phyloP scores from a whole-genome alignment of 2,113 vertebrate species.

The Pardalotus punctatus region DNA sequence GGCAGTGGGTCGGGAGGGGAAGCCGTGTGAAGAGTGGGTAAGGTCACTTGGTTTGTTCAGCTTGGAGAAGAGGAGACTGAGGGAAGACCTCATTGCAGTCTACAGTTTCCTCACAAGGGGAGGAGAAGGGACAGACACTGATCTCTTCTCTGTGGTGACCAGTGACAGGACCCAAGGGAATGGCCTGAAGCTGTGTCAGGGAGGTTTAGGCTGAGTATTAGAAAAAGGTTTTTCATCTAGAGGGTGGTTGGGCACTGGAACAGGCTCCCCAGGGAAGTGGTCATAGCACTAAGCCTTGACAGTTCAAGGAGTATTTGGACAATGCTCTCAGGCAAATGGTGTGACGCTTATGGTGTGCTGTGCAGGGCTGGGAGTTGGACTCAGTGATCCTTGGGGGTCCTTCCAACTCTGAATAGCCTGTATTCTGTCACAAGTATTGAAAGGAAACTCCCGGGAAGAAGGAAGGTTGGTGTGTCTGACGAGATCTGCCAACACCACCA shows the following conservation, averaged over 20 bases:
- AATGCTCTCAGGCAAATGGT: neutral
- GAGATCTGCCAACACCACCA: neutral
- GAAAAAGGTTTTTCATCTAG: neutral
- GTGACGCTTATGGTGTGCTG: neutral
- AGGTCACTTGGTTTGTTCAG: neutral
- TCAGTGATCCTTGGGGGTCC: neutral
- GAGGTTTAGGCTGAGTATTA: neutral
- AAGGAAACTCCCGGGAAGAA: neutral
- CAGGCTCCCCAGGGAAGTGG: neutral
- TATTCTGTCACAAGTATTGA: neutral
- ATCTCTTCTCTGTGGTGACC: neutral
- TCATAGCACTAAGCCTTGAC: neutral
- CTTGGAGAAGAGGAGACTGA: neutral
- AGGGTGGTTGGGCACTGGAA: rapidly evolving
- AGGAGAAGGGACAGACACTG: neutral
- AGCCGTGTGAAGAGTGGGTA: rapidly evolving
- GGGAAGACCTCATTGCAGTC: neutral
- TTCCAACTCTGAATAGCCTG: neutral
- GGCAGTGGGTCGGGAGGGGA: neutral
- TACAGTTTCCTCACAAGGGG: neutral
- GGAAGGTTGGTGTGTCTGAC: neutral
- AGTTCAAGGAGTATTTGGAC: neutral
- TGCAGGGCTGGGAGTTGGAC: neutral
- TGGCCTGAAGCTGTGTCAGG: neutral
- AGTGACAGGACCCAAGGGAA: neutral